phyloP scores from a whole-genome alignment of 2,113 vertebrate genomes.

The Seriola aureovittata region DNA sequence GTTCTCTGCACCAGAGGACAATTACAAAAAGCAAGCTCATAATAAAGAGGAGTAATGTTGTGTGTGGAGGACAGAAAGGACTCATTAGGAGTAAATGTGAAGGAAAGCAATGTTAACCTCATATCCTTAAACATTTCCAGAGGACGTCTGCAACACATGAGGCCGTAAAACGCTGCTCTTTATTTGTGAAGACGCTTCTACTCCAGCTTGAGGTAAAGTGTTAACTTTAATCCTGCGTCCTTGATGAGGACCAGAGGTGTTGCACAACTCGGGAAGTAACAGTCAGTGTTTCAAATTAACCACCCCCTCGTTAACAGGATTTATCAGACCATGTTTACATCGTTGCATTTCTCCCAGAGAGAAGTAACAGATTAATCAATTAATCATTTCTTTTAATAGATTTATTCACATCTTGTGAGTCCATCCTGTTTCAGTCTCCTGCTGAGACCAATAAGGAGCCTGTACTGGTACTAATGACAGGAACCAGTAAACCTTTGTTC shows the following conservation, averaged over 20 bases:
- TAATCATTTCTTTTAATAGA: neutral
- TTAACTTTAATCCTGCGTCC: neutral
- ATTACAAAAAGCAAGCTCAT: too few species aligned
- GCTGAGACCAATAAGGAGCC: neutral
- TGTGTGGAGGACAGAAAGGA: too few species aligned
- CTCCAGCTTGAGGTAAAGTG: neutral
- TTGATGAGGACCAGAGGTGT: slow-evolving; percentile 2
- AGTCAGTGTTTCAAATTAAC: slow-evolving; percentile 3
- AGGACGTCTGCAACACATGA: too few species aligned
- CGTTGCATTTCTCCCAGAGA: neutral
- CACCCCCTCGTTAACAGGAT: neutral
- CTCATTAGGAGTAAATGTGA: too few species aligned
- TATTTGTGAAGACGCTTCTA: neutral
- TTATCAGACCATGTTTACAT: neutral
- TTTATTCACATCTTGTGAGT: too few species aligned
- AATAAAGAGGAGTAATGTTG: too few species aligned
- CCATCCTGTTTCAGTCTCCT: neutral
- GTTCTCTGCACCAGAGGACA: too few species aligned
- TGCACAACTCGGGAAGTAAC: slow-evolving; percentile 1
- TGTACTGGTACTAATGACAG: neutral
- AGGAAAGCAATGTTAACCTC: too few species aligned
- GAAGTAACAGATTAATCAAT: slow-evolving; percentile 4
- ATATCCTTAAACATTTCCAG: too few species aligned
- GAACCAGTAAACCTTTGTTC: neutral
- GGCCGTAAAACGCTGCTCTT: neutral